Conservation (phyloP, 2,113 vertebrate species). For the Ochotona curzoniae region DNA sequence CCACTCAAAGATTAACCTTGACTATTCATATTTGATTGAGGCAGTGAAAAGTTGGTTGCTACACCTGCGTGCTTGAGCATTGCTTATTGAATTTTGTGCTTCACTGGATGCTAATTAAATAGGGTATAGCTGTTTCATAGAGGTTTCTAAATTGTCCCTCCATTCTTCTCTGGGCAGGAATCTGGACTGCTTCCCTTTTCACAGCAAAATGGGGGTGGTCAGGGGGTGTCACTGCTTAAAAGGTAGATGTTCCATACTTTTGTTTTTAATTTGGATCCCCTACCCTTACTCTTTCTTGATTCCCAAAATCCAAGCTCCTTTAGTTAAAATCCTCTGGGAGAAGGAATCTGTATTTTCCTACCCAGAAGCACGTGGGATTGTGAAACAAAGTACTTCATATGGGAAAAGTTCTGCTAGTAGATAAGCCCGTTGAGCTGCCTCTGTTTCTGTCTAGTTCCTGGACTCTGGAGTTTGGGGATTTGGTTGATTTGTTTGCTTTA, state of each 20-base stretch:
- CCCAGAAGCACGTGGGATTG: not conserved
- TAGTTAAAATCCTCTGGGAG: not conserved
- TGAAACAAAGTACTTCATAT: not conserved
- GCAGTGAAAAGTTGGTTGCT: not conserved
- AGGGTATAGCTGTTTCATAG: not conserved
- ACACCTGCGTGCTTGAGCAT: not conserved
- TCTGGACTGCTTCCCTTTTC: not conserved
- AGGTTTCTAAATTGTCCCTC: not conserved
- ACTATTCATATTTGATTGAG: not conserved
- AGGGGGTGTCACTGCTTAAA: not conserved
- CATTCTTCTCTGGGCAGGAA: not conserved
- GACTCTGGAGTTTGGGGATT: not conserved
- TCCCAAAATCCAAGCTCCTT: not conserved
- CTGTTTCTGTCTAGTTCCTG: not conserved
- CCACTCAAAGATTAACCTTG: not conserved
- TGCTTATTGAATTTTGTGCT: not conserved
- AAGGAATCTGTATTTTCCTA: not conserved
- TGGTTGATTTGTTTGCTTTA: not conserved
- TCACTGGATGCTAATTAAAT: not conserved
- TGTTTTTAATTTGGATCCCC: not conserved
- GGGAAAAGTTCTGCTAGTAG: not conserved
- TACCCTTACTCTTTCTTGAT: not conserved
- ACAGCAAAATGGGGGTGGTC: not conserved
- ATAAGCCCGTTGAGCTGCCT: not conserved
- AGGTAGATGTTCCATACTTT: not conserved